Evolutionary conservation across 2,888 invertebrate species (phyloP), one percentile per base, ranked within the genome.

Genomic region (Omphaloscelis lunosa): DNA sequence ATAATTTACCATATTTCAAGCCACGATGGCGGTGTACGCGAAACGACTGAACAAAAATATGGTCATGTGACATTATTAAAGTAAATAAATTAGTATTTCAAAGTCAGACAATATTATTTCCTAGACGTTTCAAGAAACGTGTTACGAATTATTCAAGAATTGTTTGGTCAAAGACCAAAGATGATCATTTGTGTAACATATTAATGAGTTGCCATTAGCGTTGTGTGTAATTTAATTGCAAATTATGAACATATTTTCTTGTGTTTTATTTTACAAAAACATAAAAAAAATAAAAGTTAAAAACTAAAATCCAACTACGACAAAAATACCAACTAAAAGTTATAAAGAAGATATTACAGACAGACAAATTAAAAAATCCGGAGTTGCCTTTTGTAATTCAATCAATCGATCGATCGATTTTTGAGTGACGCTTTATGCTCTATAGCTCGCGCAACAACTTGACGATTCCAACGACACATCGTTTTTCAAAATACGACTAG

Each of bases 151-250:
- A 65, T 79, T 45, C 29, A 74, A 29, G 4, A 23, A 23, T 8
- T n/a, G 17, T n/a, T 75, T 65, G 58, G 39, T 41, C 17, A 51
- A 79, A 68, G 62, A 67, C 20, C 41, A 68, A 56, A 51, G 7
- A 34, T 62, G 9, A 34, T 39, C n/a, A 29, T 73, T 39, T 20
- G 29, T n/a, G n/a, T 34, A 29, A 17, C 17, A 63, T 51, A 45
- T 23, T 45, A 45, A 74, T 61, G 6, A 45, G 41, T 53, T 20
- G 17, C n/a, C n/a, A n/a, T 51, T 27, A 66, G 45, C 27, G 27
- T 29, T 48, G 11, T 29, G 20, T n/a, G 27, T n/a, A 11, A 48
- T 23, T 72, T 15, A 12, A 62, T 29, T 63, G 23, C 6, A 71
- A 29, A 27, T 17, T 29, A 23, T 29, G 9, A 29, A 61, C 5